Evolutionary conservation across 2,797 vertebrate species (phyloP).

Genomic region (Manis javanica): DNA sequence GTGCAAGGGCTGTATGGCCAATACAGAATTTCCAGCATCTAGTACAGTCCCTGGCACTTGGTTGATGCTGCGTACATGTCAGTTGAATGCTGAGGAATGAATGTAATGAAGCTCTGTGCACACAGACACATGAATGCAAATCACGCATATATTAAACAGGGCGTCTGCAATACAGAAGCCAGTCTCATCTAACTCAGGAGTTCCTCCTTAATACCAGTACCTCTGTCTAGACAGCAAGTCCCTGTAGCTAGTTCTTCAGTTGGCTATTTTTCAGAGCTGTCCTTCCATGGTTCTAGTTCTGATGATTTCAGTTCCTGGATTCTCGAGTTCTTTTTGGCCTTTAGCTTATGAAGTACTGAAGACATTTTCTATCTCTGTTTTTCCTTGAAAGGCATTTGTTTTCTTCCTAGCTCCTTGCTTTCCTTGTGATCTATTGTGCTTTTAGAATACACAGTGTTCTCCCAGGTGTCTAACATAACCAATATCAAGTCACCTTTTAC

Average conservation of each 20-base stretch:
- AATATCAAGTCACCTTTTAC: background rate
- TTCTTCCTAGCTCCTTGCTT: slow-evolving; percentile 26
- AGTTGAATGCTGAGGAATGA: background rate
- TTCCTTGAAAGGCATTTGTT: slow-evolving; percentile 17
- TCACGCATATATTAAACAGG: background rate
- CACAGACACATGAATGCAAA: background rate
- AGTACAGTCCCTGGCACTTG: background rate
- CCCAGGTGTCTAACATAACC: background rate
- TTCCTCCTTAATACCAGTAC: background rate
- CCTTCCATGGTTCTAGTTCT: background rate
- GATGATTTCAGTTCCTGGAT: background rate
- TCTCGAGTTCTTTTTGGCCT: background rate
- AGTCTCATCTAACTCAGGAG: background rate
- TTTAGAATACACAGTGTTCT: background rate
- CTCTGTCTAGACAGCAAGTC: background rate
- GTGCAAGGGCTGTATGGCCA: no score
- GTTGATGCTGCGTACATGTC: background rate
- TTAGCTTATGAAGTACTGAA: background rate
- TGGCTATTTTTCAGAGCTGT: background rate
- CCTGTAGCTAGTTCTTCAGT: background rate
- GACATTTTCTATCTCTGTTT: background rate
- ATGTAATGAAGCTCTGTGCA: background rate
- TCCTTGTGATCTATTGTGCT: background rate
- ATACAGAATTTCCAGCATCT: background rate
- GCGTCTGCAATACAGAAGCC: background rate